phyloP scores from a whole-genome alignment of 2,888 invertebrate genomes.

The Calameuta pallipes region DNA sequence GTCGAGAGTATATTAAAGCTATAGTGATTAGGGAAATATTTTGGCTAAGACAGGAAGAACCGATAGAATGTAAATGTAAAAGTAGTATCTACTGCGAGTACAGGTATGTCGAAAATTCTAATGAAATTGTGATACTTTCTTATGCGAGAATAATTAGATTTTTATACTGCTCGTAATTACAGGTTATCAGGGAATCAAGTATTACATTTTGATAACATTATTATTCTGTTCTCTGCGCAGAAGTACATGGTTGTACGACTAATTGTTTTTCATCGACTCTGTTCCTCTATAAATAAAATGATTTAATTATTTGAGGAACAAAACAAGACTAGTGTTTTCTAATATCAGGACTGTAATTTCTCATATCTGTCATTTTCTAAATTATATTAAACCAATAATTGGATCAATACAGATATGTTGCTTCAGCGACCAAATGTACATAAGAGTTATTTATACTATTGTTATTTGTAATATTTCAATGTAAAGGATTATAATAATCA shows the following conservation, averaged over 20 bases:
- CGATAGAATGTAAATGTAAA: background rate
- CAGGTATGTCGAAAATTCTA: background rate
- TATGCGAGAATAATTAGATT: background rate
- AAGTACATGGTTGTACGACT: background rate
- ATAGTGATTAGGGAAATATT: background rate
- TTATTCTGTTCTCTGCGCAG: background rate
- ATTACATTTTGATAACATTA: background rate
- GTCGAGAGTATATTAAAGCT: constrained; percentile 62
- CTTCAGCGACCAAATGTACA: background rate
- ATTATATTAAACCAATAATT: background rate
- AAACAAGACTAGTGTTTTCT: background rate
- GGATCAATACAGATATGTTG: background rate
- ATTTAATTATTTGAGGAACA: background rate
- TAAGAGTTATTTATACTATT: background rate
- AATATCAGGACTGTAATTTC: background rate
- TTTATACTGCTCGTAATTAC: background rate
- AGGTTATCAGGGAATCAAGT: background rate
- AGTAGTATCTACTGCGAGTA: background rate
- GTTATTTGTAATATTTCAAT: background rate
- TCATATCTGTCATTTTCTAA: background rate
- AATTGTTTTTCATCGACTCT: background rate
- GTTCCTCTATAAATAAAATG: background rate
- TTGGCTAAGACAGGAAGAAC: background rate
- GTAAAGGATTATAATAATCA: background rate
- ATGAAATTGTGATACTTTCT: background rate